Conservation (phyloP, 2,797 vertebrate genomes). For the Margarornis squamiger region DNA sequence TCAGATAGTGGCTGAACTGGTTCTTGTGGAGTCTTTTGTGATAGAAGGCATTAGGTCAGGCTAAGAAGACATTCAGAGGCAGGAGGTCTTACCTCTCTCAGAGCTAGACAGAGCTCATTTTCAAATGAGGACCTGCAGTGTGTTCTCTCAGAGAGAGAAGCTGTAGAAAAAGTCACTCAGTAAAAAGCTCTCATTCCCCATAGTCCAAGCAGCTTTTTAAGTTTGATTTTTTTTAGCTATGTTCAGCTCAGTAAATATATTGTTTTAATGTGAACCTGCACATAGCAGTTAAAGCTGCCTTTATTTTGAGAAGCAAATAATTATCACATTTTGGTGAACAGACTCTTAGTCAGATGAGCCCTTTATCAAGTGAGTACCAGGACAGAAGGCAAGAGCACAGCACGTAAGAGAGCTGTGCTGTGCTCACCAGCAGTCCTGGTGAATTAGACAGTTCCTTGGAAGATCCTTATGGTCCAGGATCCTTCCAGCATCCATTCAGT, state of each 20-base stretch:
- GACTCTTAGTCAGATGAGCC: neutral
- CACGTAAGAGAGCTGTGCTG: neutral
- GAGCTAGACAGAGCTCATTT: neutral
- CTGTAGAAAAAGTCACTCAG: neutral
- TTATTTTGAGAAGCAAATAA: neutral
- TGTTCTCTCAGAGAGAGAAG: neutral
- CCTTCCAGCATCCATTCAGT: neutral
- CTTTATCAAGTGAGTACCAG: neutral
- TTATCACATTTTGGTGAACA: neutral
- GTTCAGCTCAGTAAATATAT: neutral
- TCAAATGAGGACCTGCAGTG: neutral
- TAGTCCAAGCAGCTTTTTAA: neutral
- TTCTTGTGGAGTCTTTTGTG: neutral
- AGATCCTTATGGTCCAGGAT: neutral
- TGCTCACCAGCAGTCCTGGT: neutral
- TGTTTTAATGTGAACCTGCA: neutral
- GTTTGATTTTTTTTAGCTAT: neutral
- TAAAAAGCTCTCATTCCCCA: neutral
- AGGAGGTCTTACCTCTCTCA: neutral
- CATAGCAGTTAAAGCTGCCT: neutral
- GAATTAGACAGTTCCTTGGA: neutral
- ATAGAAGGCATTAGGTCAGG: conserved; percentile 18
- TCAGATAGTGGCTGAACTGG: conserved; percentile 6
- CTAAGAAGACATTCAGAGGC: neutral
- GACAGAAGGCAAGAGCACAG: neutral